Evolutionary conservation across 2,113 vertebrate genomes (phyloP).

Genomic region (Cyanoliseus patagonus): DNA sequence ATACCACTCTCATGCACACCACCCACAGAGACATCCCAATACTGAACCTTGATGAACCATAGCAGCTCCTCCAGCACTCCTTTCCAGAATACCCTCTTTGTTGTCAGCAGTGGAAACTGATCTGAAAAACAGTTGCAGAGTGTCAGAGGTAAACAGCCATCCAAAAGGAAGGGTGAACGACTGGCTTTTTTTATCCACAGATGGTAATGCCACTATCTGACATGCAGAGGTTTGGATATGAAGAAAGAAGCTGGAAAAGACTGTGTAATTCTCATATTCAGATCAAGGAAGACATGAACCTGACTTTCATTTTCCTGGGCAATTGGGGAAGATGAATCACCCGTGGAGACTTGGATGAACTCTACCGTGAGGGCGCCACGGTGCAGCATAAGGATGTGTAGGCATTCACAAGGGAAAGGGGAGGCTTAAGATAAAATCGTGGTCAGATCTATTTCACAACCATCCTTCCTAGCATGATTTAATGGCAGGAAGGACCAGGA

Average conservation of each 20-base stretch:
- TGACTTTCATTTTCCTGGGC: background rate
- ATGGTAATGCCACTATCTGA: background rate
- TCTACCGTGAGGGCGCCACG: accelerated
- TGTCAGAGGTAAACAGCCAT: background rate
- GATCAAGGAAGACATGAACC: background rate
- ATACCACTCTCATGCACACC: background rate
- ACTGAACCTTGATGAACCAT: constrained; percentile 94
- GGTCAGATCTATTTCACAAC: background rate
- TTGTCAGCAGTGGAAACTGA: constrained; percentile 93
- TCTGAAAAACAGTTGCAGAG: constrained; percentile 74
- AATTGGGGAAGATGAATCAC: background rate
- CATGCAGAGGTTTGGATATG: accelerated
- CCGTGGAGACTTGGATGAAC: accelerated
- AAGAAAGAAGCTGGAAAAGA: background rate
- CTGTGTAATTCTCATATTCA: background rate
- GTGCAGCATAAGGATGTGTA: accelerated
- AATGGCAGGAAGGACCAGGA: background rate
- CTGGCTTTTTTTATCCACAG: background rate
- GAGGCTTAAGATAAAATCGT: background rate
- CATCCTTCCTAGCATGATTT: background rate
- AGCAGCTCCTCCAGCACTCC: constrained; percentile 93
- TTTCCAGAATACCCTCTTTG: constrained; percentile 95
- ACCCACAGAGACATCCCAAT: background rate
- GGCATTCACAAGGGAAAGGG: accelerated
- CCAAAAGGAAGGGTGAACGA: background rate